Percentiles rank a stretch among this genome's conserved stretches.
Evolutionary conservation across 2,113 vertebrate species (phyloP).

Genomic region (Brachypodius melanocephalos): DNA sequence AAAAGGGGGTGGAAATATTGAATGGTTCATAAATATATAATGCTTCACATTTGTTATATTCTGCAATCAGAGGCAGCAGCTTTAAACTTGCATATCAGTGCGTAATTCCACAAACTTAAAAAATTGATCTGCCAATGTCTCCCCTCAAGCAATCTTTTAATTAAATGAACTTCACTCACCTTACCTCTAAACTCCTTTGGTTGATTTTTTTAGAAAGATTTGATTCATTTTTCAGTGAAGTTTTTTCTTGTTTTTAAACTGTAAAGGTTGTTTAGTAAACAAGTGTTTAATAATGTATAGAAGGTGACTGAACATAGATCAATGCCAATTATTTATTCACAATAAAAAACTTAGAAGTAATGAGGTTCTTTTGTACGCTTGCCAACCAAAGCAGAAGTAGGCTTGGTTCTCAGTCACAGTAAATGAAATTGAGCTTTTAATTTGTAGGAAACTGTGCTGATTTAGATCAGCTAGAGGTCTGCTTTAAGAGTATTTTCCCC

Average conservation of each 20-base stretch:
- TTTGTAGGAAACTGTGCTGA: background rate
- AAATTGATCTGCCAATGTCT: slow-evolving; percentile 67
- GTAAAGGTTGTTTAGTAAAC: slow-evolving; percentile 49
- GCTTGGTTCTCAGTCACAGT: background rate
- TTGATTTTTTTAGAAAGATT: slow-evolving; percentile 45
- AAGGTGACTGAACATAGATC: slow-evolving; percentile 26
- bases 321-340: slow-evolving; percentile 49
- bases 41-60: slow-evolving; percentile 60
- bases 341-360: slow-evolving; percentile 14
- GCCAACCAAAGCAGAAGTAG: background rate
- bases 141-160: slow-evolving; percentile 67
- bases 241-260: slow-evolving; percentile 21
- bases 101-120: slow-evolving; percentile 68
- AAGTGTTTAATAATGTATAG: slow-evolving; percentile 54
- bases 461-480: background rate
- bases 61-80: slow-evolving; percentile 42
- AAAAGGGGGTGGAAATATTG: background rate
- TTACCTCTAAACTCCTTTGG: slow-evolving; percentile 40
- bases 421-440: background rate
- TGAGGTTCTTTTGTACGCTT: background rate
- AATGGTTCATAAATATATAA: slow-evolving; percentile 66
- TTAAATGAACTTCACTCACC: slow-evolving; percentile 70
- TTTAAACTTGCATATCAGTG: slow-evolving; percentile 57
- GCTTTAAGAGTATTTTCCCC: background rate
- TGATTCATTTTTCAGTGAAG: slow-evolving; percentile 26